Conservation (phyloP, 2,888 invertebrate species). For the Oligia fasciuncula region DNA sequence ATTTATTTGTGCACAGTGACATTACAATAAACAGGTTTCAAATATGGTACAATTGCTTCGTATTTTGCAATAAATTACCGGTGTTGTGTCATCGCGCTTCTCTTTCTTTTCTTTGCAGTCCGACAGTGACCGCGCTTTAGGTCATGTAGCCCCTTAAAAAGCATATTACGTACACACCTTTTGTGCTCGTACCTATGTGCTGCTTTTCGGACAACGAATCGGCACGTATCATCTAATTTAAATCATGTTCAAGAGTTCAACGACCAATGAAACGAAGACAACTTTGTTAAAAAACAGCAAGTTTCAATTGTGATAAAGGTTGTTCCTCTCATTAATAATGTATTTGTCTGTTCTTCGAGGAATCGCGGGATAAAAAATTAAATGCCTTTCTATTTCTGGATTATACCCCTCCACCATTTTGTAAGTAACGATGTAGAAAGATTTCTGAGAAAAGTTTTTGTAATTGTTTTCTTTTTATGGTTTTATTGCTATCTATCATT, state of each 20-base stretch:
- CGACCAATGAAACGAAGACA: constrained; percentile 57
- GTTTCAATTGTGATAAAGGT: constrained; percentile 55
- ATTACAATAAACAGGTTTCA: too few species aligned
- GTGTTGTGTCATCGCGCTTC: too few species aligned
- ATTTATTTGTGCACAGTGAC: too few species aligned
- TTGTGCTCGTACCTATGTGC: constrained; percentile 26
- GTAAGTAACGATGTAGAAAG: constrained; percentile 15
- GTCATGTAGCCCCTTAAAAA: constrained; percentile 14
- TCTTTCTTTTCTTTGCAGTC: too few species aligned
- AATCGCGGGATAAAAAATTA: constrained; percentile 51
- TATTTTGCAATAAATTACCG: too few species aligned
- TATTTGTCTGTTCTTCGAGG: constrained; percentile 50
- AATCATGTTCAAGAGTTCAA: constrained; percentile 58
- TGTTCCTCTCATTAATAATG: constrained; percentile 61
- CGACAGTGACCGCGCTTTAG: too few species aligned
- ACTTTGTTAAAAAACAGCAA: constrained; percentile 56
- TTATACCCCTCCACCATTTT: constrained; percentile 6
- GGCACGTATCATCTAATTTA: constrained; percentile 53
- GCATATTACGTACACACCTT: constrained; percentile 25
- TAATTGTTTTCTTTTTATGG: constrained; percentile 2
- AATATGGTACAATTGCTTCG: too few species aligned
- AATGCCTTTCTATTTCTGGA: constrained; percentile 43
- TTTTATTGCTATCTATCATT: too few species aligned
- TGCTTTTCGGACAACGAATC: constrained; percentile 21
- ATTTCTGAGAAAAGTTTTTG: constrained; percentile 9